A percentile compares a stretch with the other conserved stretches of the same genome.
These are phyloP conservation scores for Malurus melanocephalus DNA, from an alignment of 2,113 vertebrate species.

Conservation along the genomic window DNA sequence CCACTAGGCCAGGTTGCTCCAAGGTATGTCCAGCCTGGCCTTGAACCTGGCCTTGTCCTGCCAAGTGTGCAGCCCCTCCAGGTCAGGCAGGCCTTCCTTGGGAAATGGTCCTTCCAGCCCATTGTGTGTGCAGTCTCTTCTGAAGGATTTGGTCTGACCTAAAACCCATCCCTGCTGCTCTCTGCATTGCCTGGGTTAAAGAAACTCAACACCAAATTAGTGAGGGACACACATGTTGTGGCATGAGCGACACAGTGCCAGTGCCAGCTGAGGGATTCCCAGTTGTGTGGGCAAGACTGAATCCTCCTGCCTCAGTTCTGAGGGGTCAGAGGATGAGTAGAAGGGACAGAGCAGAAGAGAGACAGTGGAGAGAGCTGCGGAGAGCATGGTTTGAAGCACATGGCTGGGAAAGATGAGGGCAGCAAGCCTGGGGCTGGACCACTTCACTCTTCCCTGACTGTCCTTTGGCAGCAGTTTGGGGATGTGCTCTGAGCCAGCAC, in stretches of 20 bases:
- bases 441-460: neutral
- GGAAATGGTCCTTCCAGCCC: neutral
- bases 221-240: neutral
- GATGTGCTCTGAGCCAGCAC: neutral
- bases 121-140: neutral
- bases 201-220: neutral
- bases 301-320: neutral
- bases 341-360: neutral
- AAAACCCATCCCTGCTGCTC: neutral
- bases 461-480: neutral
- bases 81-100: neutral
- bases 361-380: neutral
- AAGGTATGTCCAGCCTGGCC: neutral
- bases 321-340: neutral
- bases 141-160: neutral
- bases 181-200: neutral
- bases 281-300: neutral
- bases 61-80: neutral
- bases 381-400: neutral
- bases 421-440: neutral
- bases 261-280: neutral
- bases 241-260: accelerated
- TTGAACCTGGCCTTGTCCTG: neutral
- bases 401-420: neutral
- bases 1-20: neutral